Conservation (phyloP, 2,888 invertebrate genomes). For the Lasioglossum pauxillum region DNA sequence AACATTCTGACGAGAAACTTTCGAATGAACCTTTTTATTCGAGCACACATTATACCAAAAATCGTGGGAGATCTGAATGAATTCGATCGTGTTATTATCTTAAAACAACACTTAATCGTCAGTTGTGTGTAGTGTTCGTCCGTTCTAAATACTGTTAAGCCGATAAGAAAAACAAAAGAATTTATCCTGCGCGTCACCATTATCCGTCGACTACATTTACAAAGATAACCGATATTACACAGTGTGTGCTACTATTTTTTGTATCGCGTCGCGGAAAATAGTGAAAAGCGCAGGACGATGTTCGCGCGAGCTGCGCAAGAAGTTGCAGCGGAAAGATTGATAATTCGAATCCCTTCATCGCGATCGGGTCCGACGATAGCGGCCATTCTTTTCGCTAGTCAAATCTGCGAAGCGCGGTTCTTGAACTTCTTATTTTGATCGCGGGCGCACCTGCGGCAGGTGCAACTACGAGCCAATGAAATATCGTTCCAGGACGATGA, state of each 20-base stretch:
- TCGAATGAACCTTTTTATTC: too few species aligned
- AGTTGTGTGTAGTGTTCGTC: not conserved
- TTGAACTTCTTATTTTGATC: conserved; percentile 47
- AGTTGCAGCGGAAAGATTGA: not conserved
- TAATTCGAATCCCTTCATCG: conserved; percentile 19
- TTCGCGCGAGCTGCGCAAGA: not conserved
- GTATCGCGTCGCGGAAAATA: not conserved
- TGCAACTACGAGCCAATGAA: conserved; percentile 57
- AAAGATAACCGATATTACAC: not conserved
- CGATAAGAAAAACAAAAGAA: not conserved
- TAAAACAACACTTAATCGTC: not conserved
- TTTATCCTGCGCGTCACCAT: not conserved
- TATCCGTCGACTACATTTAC: not conserved
- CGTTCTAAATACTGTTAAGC: not conserved
- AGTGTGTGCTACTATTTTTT: not conserved
- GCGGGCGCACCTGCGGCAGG: conserved; percentile 67
- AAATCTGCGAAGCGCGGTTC: conserved; percentile 60
- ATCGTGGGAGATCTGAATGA: not conserved
- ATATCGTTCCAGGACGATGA: conserved; percentile 56
- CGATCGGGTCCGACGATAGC: conserved; percentile 39
- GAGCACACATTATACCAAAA: too few species aligned
- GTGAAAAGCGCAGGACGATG: not conserved
- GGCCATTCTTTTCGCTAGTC: conserved; percentile 48
- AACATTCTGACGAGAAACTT: too few species aligned
- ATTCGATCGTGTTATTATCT: not conserved